These are phyloP conservation scores for Puffinus mauretanicus DNA, from an alignment of 2,113 vertebrate genomes.

Conservation along the genomic window DNA sequence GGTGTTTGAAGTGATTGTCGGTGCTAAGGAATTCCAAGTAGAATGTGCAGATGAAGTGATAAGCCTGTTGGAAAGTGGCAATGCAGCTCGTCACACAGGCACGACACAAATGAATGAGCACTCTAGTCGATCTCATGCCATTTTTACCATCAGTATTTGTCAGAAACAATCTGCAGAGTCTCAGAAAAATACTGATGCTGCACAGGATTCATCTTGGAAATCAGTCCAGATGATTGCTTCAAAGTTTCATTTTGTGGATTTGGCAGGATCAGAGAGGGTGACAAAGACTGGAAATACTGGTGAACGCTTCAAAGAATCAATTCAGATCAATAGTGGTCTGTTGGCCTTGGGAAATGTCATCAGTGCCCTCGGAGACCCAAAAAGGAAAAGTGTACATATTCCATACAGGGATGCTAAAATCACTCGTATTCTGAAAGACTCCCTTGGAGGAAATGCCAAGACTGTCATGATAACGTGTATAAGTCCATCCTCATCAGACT, in stretches of 20 bases:
- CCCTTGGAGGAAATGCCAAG: slow-evolving; percentile 88
- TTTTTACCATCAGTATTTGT: slow-evolving; percentile 84
- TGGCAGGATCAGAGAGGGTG: slow-evolving; percentile 88
- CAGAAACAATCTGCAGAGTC: slow-evolving; percentile 59
- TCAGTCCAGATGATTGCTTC: slow-evolving; percentile 69
- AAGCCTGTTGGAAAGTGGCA: slow-evolving; percentile 79
- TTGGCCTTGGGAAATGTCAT: slow-evolving; percentile 90
- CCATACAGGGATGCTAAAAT: slow-evolving; percentile 92
- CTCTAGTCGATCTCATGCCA: slow-evolving; percentile 88
- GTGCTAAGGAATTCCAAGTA: slow-evolving; percentile 83
- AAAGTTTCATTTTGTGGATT: slow-evolving; percentile 91
- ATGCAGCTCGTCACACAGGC: slow-evolving; percentile 80
- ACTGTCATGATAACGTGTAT: slow-evolving; percentile 90
- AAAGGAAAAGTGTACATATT: slow-evolving; percentile 78
- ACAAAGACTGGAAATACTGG: slow-evolving; percentile 86
- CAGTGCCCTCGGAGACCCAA: slow-evolving; percentile 84
- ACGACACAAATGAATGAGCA: slow-evolving; percentile 86
- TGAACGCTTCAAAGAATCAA: slow-evolving; percentile 85
- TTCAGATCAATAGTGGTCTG: slow-evolving; percentile 87
- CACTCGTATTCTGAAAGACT: slow-evolving; percentile 89
- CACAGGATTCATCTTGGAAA: slow-evolving; percentile 43
- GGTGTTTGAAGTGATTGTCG: slow-evolving; percentile 82
- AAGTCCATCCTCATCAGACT: slow-evolving; percentile 83
- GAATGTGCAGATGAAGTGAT: slow-evolving; percentile 84
- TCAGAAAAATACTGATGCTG: slow-evolving; percentile 3